These are phyloP conservation scores for Monochamus saltuarius DNA, from an alignment of 1,140 invertebrate species.

Conservation along the genomic window DNA sequence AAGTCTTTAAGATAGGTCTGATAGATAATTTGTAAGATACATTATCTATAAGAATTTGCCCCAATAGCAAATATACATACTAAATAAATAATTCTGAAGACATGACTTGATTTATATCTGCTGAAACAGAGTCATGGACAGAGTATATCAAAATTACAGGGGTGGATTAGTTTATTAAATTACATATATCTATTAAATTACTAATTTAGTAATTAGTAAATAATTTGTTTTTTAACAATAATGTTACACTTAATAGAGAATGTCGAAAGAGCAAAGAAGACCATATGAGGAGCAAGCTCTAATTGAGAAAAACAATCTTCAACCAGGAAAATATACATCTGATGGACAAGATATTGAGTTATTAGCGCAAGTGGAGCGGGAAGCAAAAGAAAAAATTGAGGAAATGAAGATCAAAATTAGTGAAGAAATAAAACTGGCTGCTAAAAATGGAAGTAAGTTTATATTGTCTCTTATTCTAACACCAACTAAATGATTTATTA, in stretches of 20 bases:
- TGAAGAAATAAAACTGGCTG: slow-evolving; percentile 14
- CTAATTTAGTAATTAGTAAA: too few species aligned
- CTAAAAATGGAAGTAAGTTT: slow-evolving; percentile 8
- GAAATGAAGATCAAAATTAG: slow-evolving; percentile 29
- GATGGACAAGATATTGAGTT: slow-evolving; percentile 31
- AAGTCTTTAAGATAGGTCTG: too few species aligned
- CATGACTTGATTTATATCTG: too few species aligned
- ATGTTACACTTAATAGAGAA: slow-evolving; percentile 22
- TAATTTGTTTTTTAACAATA: not conserved
- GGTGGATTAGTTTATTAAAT: too few species aligned
- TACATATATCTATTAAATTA: not conserved
- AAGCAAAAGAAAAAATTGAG: slow-evolving; percentile 15
- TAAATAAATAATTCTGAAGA: too few species aligned
- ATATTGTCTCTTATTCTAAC: too few species aligned
- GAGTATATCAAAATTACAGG: too few species aligned
- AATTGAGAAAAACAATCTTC: slow-evolving; percentile 11
- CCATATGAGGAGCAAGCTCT: slow-evolving; percentile 33
- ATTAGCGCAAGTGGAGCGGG: slow-evolving; percentile 20
- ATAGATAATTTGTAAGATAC: too few species aligned
- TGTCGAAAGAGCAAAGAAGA: slow-evolving; percentile 29
- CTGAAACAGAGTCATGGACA: too few species aligned
- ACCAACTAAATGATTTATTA: too few species aligned
- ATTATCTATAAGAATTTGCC: too few species aligned
- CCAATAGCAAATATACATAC: too few species aligned
- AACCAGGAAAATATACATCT: slow-evolving; percentile 20